Evolutionary conservation across 2,797 vertebrate species (phyloP).

Genomic region (Ctenochaetus hawaiiensis): DNA sequence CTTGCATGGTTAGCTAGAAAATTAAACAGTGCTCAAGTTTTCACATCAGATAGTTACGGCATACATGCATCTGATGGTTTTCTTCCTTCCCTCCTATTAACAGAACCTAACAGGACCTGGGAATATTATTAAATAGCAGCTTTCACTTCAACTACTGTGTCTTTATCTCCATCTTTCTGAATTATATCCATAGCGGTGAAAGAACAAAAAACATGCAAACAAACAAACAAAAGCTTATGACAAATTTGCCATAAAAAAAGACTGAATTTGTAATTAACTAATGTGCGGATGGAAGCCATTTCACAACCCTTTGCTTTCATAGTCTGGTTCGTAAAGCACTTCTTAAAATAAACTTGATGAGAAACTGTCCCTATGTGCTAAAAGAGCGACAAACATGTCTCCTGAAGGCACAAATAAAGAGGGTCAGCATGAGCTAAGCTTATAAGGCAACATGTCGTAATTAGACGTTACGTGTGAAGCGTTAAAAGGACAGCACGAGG

Average conservation of each 20-base stretch:
- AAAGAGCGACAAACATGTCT: conserved; percentile 16
- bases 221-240: neutral
- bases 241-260: neutral
- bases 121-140: neutral
- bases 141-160: neutral
- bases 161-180: conserved; percentile 8
- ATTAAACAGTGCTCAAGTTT: neutral
- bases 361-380: conserved; percentile 7
- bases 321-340: conserved; percentile 3
- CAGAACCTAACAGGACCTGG: neutral
- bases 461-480: conserved; percentile 36
- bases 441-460: conserved; percentile 40
- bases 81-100: conserved; percentile 8
- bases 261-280: neutral
- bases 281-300: conserved; percentile 13
- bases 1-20: neutral
- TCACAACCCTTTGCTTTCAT: conserved; percentile 9
- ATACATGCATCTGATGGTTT: conserved; percentile 10
- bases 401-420: conserved; percentile 9
- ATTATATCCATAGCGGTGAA: neutral
- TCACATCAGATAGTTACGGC: conserved; percentile 14
- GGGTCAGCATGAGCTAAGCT: conserved; percentile 1
- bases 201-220: neutral
- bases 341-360: conserved; percentile 6
- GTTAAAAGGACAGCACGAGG: conserved; percentile 32